Conservation (phyloP, 2,888 invertebrate genomes). For the Rhingia campestris region DNA sequence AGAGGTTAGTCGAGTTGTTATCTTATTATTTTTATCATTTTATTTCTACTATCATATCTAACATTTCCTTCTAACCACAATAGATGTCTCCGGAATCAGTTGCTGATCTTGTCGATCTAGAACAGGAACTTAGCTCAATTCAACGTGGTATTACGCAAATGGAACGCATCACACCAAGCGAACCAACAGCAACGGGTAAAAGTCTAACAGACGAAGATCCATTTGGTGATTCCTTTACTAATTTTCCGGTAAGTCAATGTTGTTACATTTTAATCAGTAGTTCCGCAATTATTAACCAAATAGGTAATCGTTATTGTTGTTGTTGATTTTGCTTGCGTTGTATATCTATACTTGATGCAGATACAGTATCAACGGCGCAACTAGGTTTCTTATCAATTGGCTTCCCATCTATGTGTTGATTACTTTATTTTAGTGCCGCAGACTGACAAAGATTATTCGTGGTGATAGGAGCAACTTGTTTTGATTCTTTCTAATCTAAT, state of each 20-base stretch:
- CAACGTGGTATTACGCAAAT: conserved; percentile 94
- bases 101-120: conserved; percentile 93
- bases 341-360: conserved; percentile 4
- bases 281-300: neutral
- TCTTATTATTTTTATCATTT: neutral
- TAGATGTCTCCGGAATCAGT: conserved; percentile 85
- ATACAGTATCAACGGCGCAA: conserved; percentile 8
- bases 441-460: conserved; percentile 1
- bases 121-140: conserved; percentile 92
- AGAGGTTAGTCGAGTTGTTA: conserved; percentile 72
- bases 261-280: neutral
- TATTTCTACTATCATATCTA: neutral
- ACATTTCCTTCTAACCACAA: neutral
- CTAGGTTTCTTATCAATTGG: conserved; percentile 14
- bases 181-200: conserved; percentile 85
- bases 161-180: conserved; percentile 91
- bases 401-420: neutral
- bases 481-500: too few relatives aligned
- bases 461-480: neutral
- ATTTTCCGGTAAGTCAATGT: conserved; percentile 80
- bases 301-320: neutral
- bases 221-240: conserved; percentile 90
- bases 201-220: conserved; percentile 86
- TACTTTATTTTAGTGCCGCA: neutral
- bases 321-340: neutral